Conservation (phyloP, 2,888 invertebrate genomes). For the Lepidocyrtoides sp. region DNA sequence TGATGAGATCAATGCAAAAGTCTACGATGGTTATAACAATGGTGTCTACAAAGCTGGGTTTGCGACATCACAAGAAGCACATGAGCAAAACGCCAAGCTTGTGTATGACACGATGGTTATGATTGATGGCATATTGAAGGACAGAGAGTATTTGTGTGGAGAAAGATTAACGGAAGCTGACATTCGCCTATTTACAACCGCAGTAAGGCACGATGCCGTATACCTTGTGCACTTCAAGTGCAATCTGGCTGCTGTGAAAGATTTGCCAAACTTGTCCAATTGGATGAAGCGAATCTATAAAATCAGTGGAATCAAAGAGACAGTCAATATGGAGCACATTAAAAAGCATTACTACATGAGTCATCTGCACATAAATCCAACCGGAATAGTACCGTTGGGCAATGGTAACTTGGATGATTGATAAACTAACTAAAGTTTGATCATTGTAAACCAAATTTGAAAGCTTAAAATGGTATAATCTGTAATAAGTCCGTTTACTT, state of each 20-base stretch:
- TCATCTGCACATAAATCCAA: slow-evolving; percentile 80
- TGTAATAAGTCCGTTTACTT: no score
- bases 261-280: slow-evolving; percentile 67
- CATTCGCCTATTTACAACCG: slow-evolving; percentile 79
- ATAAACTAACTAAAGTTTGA: not conserved
- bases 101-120: slow-evolving; percentile 78
- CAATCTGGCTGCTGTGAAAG: slow-evolving; percentile 78
- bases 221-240: slow-evolving; percentile 83
- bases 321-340: slow-evolving; percentile 83
- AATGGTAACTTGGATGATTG: slow-evolving; percentile 63
- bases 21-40: slow-evolving; percentile 81
- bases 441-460: not conserved
- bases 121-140: slow-evolving; percentile 76
- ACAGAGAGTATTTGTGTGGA: slow-evolving; percentile 73
- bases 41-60: slow-evolving; percentile 84
- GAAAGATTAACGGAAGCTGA: slow-evolving; percentile 81
- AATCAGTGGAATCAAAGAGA: slow-evolving; percentile 70
- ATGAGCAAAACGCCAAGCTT: slow-evolving; percentile 78
- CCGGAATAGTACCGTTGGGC: slow-evolving; percentile 79
- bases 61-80: slow-evolving; percentile 75
- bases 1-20: slow-evolving; percentile 77
- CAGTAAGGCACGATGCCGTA: slow-evolving; percentile 82
- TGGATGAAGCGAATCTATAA: slow-evolving; percentile 81
- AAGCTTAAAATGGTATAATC: not conserved
- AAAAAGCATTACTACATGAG: slow-evolving; percentile 83